Conservation (phyloP, 2,888 invertebrate genomes). For the Dicranocentrus wangi region DNA sequence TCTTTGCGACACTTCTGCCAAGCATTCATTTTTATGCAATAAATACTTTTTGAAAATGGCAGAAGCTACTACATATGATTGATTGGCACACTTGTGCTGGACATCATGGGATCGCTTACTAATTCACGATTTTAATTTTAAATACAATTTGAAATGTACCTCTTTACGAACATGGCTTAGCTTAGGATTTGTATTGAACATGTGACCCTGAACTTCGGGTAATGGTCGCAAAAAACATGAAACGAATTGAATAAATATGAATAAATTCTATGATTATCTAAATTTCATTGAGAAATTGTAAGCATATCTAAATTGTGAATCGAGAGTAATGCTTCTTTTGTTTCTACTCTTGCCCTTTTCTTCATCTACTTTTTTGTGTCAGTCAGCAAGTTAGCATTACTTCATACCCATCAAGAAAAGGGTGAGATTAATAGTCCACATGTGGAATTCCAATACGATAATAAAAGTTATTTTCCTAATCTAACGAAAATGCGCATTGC, state of each 20-base stretch:
- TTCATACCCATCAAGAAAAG: constrained; percentile 9
- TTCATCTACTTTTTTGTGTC: constrained; percentile 25
- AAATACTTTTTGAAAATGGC: too few relatives aligned
- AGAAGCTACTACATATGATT: too few relatives aligned
- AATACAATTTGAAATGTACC: background rate
- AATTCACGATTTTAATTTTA: background rate
- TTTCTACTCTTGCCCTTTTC: constrained; percentile 9
- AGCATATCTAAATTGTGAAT: constrained; percentile 58
- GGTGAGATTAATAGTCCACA: background rate
- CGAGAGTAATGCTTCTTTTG: constrained; percentile 32
- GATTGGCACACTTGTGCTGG: too few relatives aligned
- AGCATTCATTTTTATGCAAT: too few relatives aligned
- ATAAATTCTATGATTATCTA: background rate
- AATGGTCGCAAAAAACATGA: background rate
- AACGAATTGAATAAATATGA: background rate
- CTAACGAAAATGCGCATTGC: constrained; percentile 1
- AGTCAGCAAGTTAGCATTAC: constrained; percentile 12
- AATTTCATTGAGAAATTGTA: constrained; percentile 25
- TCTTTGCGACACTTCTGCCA: background rate
- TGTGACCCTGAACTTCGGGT: constrained; percentile 37
- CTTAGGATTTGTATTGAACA: too few relatives aligned
- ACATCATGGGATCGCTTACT: constrained; percentile 22
- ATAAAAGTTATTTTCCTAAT: background rate
- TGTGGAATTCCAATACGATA: background rate
- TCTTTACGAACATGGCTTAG: background rate